Evolutionary conservation across 1,140 invertebrate genomes (phyloP), one percentile per base, ranked within the genome.

Genomic region (Neodiprion fabricii): DNA sequence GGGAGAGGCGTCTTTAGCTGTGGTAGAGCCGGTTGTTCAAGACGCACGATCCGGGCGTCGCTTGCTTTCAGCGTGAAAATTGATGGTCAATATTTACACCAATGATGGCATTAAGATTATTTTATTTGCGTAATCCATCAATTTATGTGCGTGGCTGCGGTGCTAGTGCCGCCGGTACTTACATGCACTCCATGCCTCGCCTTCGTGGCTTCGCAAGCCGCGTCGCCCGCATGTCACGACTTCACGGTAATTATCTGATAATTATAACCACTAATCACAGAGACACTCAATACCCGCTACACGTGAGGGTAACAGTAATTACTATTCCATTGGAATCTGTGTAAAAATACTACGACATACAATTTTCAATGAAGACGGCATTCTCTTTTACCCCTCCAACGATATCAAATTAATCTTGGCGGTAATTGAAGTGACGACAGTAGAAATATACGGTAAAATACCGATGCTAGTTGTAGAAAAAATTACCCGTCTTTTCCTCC

Each of bases 81-180:
- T 61, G 53, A 61, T 61, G 53, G 53, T 61, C 53, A 61, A 61
- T 61, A 61, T 61, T 61, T 12, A 61, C 53, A 61, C 53, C 11
- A 61, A 61, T 61, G 53, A 61, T 17, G 53, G 53, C 53, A 61
- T 61, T 7, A 61, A 17, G 53, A 14, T 9, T 61, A 61, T 61
- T 61, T 61, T 61, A 61, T 61, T 61, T 61, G 53, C 53, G 53
- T 61, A 61, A 61, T 61, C 53, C 53, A 61, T 61, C 53, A 61
- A 61, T 61, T 61, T 61, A 61, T 61, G 7, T 40, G 28, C 11
- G 53, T 61, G n/a, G 11, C n/a, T 14, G 53, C 53, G 53, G 53
- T 14, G n/a, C 53, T 14, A 12, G 53, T 61, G n/a, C 53, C n/a
- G 9, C 11, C 53, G n/a, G 53, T 17, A 40, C 28, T 40, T 40